Evolutionary conservation across 2,888 invertebrate species (phyloP), one percentile per base, ranked within the genome.

Genomic region (Epinotia ramella): DNA sequence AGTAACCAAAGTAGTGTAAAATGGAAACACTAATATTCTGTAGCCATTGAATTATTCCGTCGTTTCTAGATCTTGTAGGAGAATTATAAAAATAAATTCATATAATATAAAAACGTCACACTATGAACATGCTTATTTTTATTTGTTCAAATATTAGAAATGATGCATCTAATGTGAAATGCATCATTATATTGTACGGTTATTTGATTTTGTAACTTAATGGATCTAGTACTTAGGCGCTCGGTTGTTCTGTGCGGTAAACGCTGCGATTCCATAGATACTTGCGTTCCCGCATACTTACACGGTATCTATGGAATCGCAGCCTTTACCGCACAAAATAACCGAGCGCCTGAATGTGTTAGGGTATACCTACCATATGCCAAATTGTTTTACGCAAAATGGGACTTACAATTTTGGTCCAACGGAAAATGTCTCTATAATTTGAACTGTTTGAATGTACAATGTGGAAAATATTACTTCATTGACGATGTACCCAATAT

Each of bases 371-470:
- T 12, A 11, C 9, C 6, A 53, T 66, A 66, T 53, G 49, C 28
- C 53, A 53, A 53, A 53, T 46, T 24, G 16, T 65, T 64, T 49
- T 49, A n/a, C 16, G n/a, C 53, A 53, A 53, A 53, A 53, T 53
- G 13, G n/a, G 53, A 53, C n/a, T 16, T 53, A 2, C 9, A 40
- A 9, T 13, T 1, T 16, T 16, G 4, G 13, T 49, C 16, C 1
- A 49, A n/a, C 53, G n/a, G 2, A 6, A 49, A 53, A 53, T 53
- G n/a, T 53, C 16, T n/a, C n/a, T 16, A 49, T 5, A 53, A 6
- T 53, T 16, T 53, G 4, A n/a, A 53, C n/a, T 57, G 20, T 11
- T 57, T 57, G 20, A 57, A 57, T 57, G 24, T 62, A 4, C n/a
- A 40, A 62, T 40, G 1, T 16, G 16, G 0, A 46, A 24, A 24